Base-by-base conservation (phyloP, 2,113 vertebrate species). In the Chlorodrepanis virens region DNA sequence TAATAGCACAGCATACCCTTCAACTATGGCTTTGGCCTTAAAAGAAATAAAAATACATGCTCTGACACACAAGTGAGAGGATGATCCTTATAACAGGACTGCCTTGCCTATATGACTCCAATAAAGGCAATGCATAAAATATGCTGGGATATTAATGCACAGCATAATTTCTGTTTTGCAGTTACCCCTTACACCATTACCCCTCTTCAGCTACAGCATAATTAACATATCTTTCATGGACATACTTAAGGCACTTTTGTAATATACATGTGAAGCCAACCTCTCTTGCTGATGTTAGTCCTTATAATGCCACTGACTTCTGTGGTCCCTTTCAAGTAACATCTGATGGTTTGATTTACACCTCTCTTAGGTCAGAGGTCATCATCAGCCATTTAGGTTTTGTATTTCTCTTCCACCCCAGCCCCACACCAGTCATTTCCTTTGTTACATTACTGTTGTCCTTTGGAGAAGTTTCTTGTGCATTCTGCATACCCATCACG, bases 341-440 rank as follows among this genome's bases (percentile, higher is more conserved):
- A 1, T 47, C 16, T 47, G 40, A 71, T 56, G 6, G 44, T 37
- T 24, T 78, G 22, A 64, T 24, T 6, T 24, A 65, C 52, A 40
- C 2, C 13, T 67, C 13, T 74, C 27, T 37, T 23, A 33, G 4
- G 6, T 70, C 37, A 80, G 42, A 92, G 5, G 4, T 28, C 29
- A 33, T 59, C 21, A 31, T 17, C 11, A 64, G 11, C 33, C 15
- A 50, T 87, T 82, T 61, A n/a, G 11, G 10, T 68, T n/a, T 45
- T 70, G 12, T 7, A 16, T 28, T 70, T 31, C 21, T 9, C 11
- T 68, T 44, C 21, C 37, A 42, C 37, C 8, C 8, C 22, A 12
- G 21, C 7, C 7, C 2, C 4, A 2, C 14, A 20, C 19, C 5
- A 17, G 3, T 16, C 12, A 0, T 57, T 84, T 71, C 18, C 14